Conservation (phyloP, 2,113 vertebrate species). For the Sorex araneus region DNA sequence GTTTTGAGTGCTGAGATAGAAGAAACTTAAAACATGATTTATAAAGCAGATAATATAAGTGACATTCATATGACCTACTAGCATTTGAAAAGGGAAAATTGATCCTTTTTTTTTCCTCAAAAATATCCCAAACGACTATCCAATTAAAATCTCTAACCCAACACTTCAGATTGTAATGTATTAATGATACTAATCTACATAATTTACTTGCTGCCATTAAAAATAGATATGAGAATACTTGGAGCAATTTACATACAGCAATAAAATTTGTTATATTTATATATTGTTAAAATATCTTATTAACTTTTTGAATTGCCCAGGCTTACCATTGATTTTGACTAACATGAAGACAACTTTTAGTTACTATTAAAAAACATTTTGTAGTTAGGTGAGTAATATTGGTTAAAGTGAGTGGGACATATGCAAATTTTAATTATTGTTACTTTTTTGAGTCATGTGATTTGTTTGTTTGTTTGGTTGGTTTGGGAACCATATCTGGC, state of each 20-base stretch:
- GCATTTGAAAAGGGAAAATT: constrained; percentile 57
- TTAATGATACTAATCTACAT: constrained; percentile 59
- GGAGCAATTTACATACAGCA: constrained; percentile 20
- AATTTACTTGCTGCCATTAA: constrained; percentile 61
- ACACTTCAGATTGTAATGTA: constrained; percentile 66
- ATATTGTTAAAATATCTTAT: constrained; percentile 43
- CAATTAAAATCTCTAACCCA: constrained; percentile 61
- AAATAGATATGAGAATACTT: constrained; percentile 48
- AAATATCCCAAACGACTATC: constrained; percentile 23
- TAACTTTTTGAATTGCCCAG: constrained; percentile 38
- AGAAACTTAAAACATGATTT: constrained; percentile 65
- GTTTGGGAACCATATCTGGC: no score
- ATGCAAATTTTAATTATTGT: constrained; percentile 31
- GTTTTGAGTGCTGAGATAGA: constrained; percentile 47
- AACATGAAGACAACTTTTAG: constrained; percentile 2
- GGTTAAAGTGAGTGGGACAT: constrained; percentile 27
- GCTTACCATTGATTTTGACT: constrained; percentile 30
- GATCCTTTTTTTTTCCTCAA: background rate
- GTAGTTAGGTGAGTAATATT: constrained; percentile 23
- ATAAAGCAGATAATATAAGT: constrained; percentile 67
- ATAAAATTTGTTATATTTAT: constrained; percentile 62
- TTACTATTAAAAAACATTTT: constrained; percentile 43
- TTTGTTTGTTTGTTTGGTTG: background rate
- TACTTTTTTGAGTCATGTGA: constrained; percentile 22
- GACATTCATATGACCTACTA: constrained; percentile 68